phyloP scores from a whole-genome alignment of 2,888 invertebrate species.

The Aspidiotus destructor region DNA sequence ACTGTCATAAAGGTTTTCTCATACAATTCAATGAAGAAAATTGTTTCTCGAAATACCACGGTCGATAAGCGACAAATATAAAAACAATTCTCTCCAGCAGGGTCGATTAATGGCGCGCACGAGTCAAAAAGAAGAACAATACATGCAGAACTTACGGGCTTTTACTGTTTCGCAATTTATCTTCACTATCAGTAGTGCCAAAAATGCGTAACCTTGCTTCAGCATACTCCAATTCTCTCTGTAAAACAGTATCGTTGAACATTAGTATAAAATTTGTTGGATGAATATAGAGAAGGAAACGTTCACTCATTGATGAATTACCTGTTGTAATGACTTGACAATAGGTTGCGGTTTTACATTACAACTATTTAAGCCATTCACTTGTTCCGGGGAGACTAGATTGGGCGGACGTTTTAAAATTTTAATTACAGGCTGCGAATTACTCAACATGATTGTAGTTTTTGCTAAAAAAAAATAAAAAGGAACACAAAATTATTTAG shows the following conservation, averaged over 20 bases:
- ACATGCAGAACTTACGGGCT: constrained; percentile 14
- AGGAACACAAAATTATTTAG: too few species aligned
- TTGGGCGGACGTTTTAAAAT: constrained; percentile 63
- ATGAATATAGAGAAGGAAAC: not conserved
- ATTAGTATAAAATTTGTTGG: constrained; percentile 12
- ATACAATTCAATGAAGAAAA: too few species aligned
- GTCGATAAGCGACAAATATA: not conserved
- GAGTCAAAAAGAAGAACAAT: not conserved
- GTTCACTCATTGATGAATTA: constrained; percentile 34
- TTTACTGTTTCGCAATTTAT: constrained; percentile 25
- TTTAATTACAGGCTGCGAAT: constrained; percentile 63
- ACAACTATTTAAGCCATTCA: constrained; percentile 53
- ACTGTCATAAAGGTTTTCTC: too few species aligned
- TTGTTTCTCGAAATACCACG: too few species aligned
- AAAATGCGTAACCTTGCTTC: constrained; percentile 82
- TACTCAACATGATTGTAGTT: constrained; percentile 17
- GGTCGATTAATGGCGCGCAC: not conserved
- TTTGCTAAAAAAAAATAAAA: not conserved
- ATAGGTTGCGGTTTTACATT: constrained; percentile 60
- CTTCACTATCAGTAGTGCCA: constrained; percentile 48
- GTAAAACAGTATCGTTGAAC: constrained; percentile 30
- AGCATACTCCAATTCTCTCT: constrained; percentile 89
- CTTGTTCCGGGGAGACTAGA: constrained; percentile 39
- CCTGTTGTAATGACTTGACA: constrained; percentile 67
- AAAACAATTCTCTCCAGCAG: not conserved